These are phyloP conservation scores for Acrobasis suavella DNA, from an alignment of 2,888 invertebrate genomes.

Conservation along the genomic window DNA sequence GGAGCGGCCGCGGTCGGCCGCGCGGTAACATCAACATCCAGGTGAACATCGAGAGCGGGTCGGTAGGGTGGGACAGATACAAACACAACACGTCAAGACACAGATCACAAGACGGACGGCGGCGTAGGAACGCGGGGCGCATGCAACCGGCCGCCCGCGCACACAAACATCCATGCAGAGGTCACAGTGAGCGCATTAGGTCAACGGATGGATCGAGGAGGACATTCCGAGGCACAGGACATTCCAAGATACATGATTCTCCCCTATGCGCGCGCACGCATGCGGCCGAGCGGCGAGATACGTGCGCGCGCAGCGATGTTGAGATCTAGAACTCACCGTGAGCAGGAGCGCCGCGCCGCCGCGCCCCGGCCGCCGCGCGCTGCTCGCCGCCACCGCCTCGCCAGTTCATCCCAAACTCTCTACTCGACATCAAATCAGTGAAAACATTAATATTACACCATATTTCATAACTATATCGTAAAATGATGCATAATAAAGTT, in stretches of 20 bases:
- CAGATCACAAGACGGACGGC: conserved; percentile 76
- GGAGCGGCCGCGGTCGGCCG: conserved; percentile 50
- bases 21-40: conserved; percentile 64
- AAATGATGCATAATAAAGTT: neutral
- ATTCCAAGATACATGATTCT: conserved; percentile 84
- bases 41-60: conserved; percentile 62
- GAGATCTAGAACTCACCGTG: conserved; percentile 83
- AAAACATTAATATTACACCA: conserved; percentile 41
- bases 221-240: conserved; percentile 84
- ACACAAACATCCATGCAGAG: conserved; percentile 75
- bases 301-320: conserved; percentile 80
- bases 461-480: neutral
- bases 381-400: conserved; percentile 33
- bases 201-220: conserved; percentile 78
- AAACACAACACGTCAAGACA: conserved; percentile 80
- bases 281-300: conserved; percentile 48
- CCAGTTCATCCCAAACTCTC: conserved; percentile 51
- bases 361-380: conserved; percentile 37
- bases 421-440: conserved; percentile 59
- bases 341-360: conserved; percentile 43
- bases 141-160: conserved; percentile 71
- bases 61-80: conserved; percentile 67
- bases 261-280: conserved; percentile 78
- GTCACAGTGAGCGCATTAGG: conserved; percentile 71
- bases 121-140: conserved; percentile 61